phyloP scores from a whole-genome alignment of 2,113 vertebrate genomes.

The Callipepla squamata region DNA sequence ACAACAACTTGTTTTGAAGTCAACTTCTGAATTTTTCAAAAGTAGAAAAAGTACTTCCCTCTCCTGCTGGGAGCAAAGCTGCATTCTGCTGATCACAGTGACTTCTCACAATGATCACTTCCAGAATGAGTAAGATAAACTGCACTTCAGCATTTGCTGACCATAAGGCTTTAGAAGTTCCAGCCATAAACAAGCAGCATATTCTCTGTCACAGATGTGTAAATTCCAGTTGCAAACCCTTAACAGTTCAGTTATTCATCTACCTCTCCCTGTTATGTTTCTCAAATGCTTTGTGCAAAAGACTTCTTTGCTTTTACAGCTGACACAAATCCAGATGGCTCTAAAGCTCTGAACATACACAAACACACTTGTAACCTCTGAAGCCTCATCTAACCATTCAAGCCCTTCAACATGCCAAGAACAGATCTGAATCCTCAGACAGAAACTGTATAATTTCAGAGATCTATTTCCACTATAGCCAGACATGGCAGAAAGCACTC shows the following conservation, averaged over 20 bases:
- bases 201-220: neutral
- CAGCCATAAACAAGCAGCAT: neutral
- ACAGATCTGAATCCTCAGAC: neutral
- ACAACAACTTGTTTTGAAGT: conserved; percentile 18
- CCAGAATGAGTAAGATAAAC: conserved; percentile 27
- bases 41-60: neutral
- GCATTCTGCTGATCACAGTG: neutral
- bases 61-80: neutral
- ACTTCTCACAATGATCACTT: conserved; percentile 4
- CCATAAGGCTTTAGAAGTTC: neutral
- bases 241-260: neutral
- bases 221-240: neutral
- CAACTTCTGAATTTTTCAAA: neutral
- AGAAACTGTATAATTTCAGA: neutral
- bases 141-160: conserved; percentile 30
- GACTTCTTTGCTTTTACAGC: neutral
- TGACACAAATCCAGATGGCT: neutral
- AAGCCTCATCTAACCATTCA: neutral
- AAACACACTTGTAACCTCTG: neutral
- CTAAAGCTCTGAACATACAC: neutral
- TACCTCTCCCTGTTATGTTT: neutral
- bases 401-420: neutral
- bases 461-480: neutral
- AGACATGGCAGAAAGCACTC: neutral
- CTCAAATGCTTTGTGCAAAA: neutral